A percentile compares a stretch with the other conserved stretches of the same genome.
Conservation (phyloP, 2,797 vertebrate genomes). For the Sciaenops ocellatus region DNA sequence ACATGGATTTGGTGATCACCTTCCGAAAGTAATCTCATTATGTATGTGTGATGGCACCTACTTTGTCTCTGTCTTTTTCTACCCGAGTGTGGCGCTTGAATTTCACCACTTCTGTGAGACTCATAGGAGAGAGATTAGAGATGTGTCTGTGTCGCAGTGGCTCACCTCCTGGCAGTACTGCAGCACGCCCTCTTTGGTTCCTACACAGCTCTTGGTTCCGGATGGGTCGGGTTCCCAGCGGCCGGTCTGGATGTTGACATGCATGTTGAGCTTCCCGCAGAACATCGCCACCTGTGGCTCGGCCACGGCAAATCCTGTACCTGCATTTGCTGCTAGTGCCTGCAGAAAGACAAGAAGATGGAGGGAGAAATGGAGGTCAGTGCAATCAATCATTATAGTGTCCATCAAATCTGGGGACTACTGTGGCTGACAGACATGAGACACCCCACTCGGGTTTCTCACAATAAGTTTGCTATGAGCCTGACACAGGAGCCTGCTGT, state of each 20-base stretch:
- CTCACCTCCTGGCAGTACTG: conserved; percentile 99
- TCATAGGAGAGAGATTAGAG: background rate
- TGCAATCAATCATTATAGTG: conserved; percentile 37
- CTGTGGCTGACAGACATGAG: conserved; percentile 35
- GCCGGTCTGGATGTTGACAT: conserved; percentile 96
- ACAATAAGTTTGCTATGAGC: conserved; percentile 44
- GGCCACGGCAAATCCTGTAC: conserved; percentile 92
- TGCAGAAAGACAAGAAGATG: conserved; percentile 58
- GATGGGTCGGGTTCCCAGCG: conserved; percentile 97
- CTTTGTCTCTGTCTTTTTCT: background rate
- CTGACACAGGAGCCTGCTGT: background rate
- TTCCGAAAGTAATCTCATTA: background rate
- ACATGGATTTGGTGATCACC: background rate
- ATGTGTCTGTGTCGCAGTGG: conserved; percentile 21
- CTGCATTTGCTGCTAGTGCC: conserved; percentile 95
- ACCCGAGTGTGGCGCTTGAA: background rate
- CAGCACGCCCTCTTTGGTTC: conserved; percentile 92
- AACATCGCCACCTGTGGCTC: conserved; percentile 99
- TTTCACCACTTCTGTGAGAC: background rate
- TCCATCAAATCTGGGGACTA: conserved; percentile 28
- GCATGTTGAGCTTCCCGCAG: conserved; percentile 98
- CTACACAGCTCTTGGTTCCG: conserved; percentile 91
- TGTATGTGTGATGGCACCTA: background rate
- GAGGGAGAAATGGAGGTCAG: conserved; percentile 30
- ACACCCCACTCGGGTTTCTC: conserved; percentile 20